Percentiles rank a stretch among this genome's conserved stretches.
Evolutionary conservation across 2,797 vertebrate genomes (phyloP).

Genomic region (Okamejei kenojei): DNA sequence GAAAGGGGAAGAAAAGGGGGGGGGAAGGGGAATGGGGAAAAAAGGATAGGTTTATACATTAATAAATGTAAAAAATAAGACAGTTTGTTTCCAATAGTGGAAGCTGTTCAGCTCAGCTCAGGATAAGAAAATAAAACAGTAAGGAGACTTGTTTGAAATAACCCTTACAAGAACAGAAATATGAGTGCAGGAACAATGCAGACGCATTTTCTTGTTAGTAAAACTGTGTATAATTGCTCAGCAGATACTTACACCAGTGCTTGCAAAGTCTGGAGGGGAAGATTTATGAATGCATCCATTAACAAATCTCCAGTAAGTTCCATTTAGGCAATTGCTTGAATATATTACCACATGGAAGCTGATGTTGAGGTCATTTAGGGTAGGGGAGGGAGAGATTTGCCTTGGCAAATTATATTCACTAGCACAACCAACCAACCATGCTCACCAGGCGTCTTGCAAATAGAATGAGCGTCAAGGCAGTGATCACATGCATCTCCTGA

Average conservation of each 20-base stretch:
- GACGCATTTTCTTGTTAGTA: not conserved
- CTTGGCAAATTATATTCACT: not conserved
- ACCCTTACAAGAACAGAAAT: not conserved
- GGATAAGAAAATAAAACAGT: not conserved
- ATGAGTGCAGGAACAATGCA: not conserved
- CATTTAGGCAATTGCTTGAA: slow-evolving; percentile 33
- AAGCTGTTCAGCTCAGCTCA: not conserved
- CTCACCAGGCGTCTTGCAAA: not conserved
- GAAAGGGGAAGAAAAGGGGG: no score
- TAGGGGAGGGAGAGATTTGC: not conserved
- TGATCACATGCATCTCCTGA: not conserved
- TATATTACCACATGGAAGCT: slow-evolving; percentile 20
- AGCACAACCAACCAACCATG: not conserved
- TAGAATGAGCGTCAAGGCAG: not conserved
- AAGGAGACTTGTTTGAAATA: not conserved
- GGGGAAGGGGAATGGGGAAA: no score
- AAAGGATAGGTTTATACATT: not conserved
- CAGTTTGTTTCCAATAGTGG: not conserved
- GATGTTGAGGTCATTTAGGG: not conserved
- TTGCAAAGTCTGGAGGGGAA: not conserved
- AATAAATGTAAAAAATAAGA: not conserved
- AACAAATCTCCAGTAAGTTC: not conserved
- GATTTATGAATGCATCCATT: slow-evolving; percentile 34
- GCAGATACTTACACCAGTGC: not conserved
- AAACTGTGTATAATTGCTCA: not conserved